These are phyloP conservation scores for Falcunculus frontatus DNA, from an alignment of 2,113 vertebrate species.

Conservation along the genomic window DNA sequence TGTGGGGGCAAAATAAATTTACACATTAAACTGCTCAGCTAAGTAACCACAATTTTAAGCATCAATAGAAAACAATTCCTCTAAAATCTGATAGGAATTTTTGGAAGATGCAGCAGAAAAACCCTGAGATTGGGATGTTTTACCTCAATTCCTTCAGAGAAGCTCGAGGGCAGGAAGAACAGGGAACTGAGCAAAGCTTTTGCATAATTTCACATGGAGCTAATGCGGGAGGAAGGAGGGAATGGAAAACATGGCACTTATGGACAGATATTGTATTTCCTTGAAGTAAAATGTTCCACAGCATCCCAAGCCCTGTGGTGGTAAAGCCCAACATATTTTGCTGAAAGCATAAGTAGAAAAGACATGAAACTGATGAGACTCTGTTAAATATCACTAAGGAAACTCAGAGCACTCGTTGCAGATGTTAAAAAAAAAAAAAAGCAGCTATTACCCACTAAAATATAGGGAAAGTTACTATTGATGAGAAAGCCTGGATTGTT, in stretches of 20 bases:
- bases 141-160: background rate
- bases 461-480: background rate
- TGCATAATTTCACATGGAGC: background rate
- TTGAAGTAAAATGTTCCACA: background rate
- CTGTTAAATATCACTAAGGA: background rate
- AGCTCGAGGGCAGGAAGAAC: background rate
- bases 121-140: background rate
- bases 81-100: background rate
- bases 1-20: background rate
- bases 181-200: background rate
- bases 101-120: background rate
- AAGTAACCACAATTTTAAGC: background rate
- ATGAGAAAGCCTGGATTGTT: background rate
- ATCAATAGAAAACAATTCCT: background rate
- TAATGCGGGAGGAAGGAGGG: background rate
- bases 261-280: background rate
- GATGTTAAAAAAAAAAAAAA: background rate
- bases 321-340: background rate
- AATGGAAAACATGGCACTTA: background rate
- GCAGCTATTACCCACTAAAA: background rate
- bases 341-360: background rate
- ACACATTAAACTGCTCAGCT: background rate
- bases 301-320: background rate
- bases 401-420: background rate
- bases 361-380: constrained; percentile 14